Percentiles rank a stretch among this genome's conserved stretches.
Evolutionary conservation across 2,888 invertebrate species (phyloP).

Genomic region (Camponotus fellah): DNA sequence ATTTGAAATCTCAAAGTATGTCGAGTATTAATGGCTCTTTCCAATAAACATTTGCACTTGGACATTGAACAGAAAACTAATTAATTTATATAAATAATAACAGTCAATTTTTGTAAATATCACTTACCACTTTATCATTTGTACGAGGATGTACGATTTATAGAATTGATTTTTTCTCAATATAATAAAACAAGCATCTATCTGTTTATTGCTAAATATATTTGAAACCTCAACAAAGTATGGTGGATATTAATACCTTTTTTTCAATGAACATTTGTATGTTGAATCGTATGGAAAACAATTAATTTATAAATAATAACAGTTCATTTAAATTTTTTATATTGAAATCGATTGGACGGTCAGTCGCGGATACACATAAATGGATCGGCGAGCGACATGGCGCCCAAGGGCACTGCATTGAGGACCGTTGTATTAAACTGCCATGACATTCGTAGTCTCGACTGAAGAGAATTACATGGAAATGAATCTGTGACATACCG

Average conservation of each 20-base stretch:
- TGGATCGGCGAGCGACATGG: conserved; percentile 36
- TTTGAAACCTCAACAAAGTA: not conserved
- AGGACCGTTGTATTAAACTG: conserved; percentile 42
- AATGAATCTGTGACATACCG: conserved; percentile 27
- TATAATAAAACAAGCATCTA: not conserved
- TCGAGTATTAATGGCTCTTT: not conserved
- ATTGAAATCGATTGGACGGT: conserved; percentile 27
- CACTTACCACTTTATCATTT: not conserved
- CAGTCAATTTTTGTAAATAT: no score
- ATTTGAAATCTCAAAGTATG: not conserved
- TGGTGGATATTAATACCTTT: not conserved
- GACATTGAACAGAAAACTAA: not conserved
- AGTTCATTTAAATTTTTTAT: conserved; percentile 19
- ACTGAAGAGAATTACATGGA: conserved; percentile 37
- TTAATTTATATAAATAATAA: conserved; percentile 24
- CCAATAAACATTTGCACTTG: conserved; percentile 4
- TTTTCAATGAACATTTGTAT: conserved; percentile 4
- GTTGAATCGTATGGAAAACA: not conserved
- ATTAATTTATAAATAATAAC: conserved; percentile 28
- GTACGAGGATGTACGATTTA: not conserved
- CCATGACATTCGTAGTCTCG: conserved; percentile 36
- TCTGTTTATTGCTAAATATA: not conserved
- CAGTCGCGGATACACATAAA: conserved; percentile 28
- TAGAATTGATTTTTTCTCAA: not conserved
- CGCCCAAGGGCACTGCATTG: conserved; percentile 45